Percentiles rank a stretch among this genome's conserved stretches.
These are phyloP conservation scores for Nomada ruficornis DNA, from an alignment of 2,888 invertebrate genomes.

Conservation along the genomic window DNA sequence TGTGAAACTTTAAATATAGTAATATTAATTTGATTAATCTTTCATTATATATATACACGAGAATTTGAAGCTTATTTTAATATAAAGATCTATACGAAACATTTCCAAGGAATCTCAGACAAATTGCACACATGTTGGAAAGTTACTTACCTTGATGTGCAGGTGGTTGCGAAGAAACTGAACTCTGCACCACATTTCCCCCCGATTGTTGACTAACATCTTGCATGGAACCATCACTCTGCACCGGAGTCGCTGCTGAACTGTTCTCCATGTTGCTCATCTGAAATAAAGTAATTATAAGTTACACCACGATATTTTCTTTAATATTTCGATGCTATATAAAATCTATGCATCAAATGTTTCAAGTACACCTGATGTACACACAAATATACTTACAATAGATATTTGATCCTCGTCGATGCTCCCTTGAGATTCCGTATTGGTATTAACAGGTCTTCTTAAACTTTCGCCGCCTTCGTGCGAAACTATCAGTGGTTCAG, in stretches of 20 bases:
- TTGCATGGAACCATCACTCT: conserved; percentile 80
- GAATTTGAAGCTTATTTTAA: not conserved
- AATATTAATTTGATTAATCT: not conserved
- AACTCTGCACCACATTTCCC: conserved; percentile 77
- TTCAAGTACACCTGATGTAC: not conserved
- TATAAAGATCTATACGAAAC: conserved; percentile 2
- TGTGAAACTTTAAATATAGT: not conserved
- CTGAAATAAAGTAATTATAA: conserved; percentile 59
- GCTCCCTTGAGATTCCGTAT: conserved; percentile 81
- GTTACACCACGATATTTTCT: too few relatives aligned
- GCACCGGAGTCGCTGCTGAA: conserved; percentile 78
- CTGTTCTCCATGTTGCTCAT: conserved; percentile 82
- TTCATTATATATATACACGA: not conserved
- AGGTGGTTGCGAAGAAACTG: conserved; percentile 78
- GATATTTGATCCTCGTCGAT: conserved; percentile 82
- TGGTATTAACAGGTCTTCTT: conserved; percentile 78
- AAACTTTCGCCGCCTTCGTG: conserved; percentile 77
- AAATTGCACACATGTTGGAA: conserved; percentile 2
- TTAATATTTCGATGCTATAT: not conserved
- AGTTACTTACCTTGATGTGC: conserved; percentile 80
- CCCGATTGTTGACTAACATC: conserved; percentile 80
- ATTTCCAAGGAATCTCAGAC: conserved; percentile 2
- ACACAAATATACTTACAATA: conserved; percentile 78
- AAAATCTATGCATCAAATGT: not conserved
- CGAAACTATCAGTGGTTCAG: conserved; percentile 78